Conservation (phyloP, 2,797 vertebrate species). For the Glossophaga mutica region DNA sequence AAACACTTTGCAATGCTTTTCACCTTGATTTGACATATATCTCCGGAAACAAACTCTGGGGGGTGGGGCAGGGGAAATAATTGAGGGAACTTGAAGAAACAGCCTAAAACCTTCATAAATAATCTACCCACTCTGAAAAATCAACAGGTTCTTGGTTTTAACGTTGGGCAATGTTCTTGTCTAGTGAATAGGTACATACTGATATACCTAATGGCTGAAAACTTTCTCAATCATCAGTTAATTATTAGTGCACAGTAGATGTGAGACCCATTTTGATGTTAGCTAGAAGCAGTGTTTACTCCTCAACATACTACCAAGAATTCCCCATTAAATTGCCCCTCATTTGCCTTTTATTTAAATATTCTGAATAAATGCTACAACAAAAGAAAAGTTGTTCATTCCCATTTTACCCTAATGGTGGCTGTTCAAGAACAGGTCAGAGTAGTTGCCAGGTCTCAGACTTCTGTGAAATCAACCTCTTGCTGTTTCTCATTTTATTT, state of each 20-base stretch:
- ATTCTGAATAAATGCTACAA: neutral
- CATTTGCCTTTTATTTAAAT: conserved; percentile 1
- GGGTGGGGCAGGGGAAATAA: neutral
- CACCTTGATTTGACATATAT: neutral
- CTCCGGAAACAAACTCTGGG: neutral
- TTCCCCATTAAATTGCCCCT: neutral
- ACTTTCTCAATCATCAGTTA: neutral
- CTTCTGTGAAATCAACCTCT: neutral
- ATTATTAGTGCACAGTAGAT: neutral
- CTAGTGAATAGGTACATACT: neutral
- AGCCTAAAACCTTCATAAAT: neutral
- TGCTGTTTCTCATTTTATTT: neutral
- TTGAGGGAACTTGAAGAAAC: neutral
- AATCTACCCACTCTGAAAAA: neutral
- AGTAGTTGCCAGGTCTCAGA: neutral
- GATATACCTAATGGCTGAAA: neutral
- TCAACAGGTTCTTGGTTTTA: neutral
- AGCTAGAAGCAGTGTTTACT: neutral
- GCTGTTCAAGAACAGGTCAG: neutral
- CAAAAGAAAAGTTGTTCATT: neutral
- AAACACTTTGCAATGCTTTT: neutral
- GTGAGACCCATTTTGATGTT: neutral
- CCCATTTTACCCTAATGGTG: neutral
- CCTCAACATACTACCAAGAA: neutral
- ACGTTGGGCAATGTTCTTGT: neutral